Base-by-base conservation (phyloP, 2,888 invertebrate genomes). In the Heliconius ismenius region DNA sequence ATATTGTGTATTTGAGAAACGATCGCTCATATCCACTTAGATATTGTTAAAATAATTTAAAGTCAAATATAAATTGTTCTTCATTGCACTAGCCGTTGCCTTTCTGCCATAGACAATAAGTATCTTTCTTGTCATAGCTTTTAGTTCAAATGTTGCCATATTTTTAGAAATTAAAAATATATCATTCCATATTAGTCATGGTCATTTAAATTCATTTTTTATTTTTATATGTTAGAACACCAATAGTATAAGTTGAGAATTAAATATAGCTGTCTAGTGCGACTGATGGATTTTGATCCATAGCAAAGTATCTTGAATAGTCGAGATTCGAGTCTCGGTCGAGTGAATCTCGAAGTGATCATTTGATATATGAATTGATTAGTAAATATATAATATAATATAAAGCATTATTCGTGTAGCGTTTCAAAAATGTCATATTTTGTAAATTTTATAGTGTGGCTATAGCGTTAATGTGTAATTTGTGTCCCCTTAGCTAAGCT, bases 381-480 rank as follows among this genome's bases (percentile, higher is more conserved):
- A 93, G 92, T 88, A 85, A 87, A 87, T 91, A 89, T 89, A 89
- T 86, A 85, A 39, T 39, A 67, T 67, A 67, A 43, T 67, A 67
- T 39, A 28, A 89, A 88, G 84, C 89, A 92, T 92, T 91, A 92
- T 92, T 93, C 92, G 87, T 90, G 92, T 93, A 93, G 93, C 91
- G 87, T 92, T 89, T 92, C 93, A 89, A 90, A 92, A 91, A 94
- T 92, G 93, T 94, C 93, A 94, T 94, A 94, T 94, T 94, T 94
- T 94, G 93, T 94, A 94, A 93, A 94, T 93, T 94, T 93, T 94
- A 93, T 94, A 93, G 93, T 90, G 89, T 93, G 88, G 92, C 93
- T 93, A 90, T 91, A 92, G 90, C 90, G 86, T 88, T 86, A 90
- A 86, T 89, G 86, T 92, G 85, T 92, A 91, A 90, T 84, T 91